Evolutionary conservation across 2,888 invertebrate species (phyloP), one percentile per base, ranked within the genome.

Genomic region (Epsilonema sp.): DNA sequence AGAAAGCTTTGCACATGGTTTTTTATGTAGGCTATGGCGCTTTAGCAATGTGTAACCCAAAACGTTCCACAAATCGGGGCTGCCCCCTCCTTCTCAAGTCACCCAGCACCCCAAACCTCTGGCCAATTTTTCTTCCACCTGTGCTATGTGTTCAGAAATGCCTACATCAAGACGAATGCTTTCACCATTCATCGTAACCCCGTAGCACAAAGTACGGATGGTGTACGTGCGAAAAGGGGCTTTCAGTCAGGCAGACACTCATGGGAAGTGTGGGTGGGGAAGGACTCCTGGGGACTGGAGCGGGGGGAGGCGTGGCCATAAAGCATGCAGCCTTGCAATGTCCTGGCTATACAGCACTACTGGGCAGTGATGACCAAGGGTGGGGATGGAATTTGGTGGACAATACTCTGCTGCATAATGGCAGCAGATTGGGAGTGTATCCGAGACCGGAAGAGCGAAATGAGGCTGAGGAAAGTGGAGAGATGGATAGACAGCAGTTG

Each of bases 311-410:
- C 37, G 79, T 90, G 60, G 83, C 89, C 41, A 89, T 89, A 1
- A 84, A 82, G n/a, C 86, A 92, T 64, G 87, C 92, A 11, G 77
- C 84, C 37, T 71, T 92, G 52, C 84, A 92, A 66, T 84, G 85
- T 67, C 84, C 82, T 60, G 92, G 94, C 47, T 97, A 97, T 72
- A 82, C 90, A 44, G 83, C 90, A 8, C 72, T 97, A 49, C 71
- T 94, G 52, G 94, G 94, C 26, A 82, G 84, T 3, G 89, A 94
- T 71, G 85, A 87, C 65, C 82, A 92, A 67, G 90, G 89, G 62
- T 97, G 94, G 94, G 94, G n/a, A n/a, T n/a, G n/a, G n/a, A n/a
- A n/a, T n/a, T n/a, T 97, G 58, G 92, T 94, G 44, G 92, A 94
- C 71, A 94, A 92, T 73, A 80, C 84, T 70, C 76, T 94, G n/a